phyloP scores from a whole-genome alignment of 2,888 invertebrate genomes.

The Panzeria rudis region DNA sequence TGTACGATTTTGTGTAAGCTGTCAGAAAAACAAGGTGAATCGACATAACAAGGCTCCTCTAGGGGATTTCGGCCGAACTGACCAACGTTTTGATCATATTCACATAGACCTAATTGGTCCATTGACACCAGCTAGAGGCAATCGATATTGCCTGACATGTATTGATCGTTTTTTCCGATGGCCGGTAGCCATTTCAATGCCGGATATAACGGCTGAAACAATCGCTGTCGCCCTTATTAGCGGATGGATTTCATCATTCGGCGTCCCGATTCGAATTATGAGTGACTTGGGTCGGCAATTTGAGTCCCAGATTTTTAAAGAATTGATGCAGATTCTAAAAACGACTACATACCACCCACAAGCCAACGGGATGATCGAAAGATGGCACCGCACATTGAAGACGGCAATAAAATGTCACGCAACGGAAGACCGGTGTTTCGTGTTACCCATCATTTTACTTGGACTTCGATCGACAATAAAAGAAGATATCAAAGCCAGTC shows the following conservation, averaged over 20 bases:
- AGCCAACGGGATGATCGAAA: slow-evolving; percentile 69
- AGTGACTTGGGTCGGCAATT: no score
- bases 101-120: slow-evolving; percentile 80
- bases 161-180: slow-evolving; percentile 71
- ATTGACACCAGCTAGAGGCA: slow-evolving; percentile 72
- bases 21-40: slow-evolving; percentile 55
- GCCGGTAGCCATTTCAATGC: slow-evolving; percentile 74
- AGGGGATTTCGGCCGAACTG: slow-evolving; percentile 30
- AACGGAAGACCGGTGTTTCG: slow-evolving; percentile 40
- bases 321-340: neutral
- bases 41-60: slow-evolving; percentile 40
- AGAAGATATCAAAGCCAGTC: no score
- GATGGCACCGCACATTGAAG: slow-evolving; percentile 73
- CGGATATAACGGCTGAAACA: slow-evolving; percentile 72
- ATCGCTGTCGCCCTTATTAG: slow-evolving; percentile 22
- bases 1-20: slow-evolving; percentile 49
- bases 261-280: no score
- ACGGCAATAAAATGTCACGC: slow-evolving; percentile 58
- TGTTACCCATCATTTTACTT: slow-evolving; percentile 54
- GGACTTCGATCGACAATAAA: slow-evolving; percentile 47
- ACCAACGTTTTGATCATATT: slow-evolving; percentile 78
- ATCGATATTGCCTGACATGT: slow-evolving; percentile 76
- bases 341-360: slow-evolving; percentile 69
- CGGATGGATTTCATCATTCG: neutral
- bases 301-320: neutral